A percentile compares a stretch with the other conserved stretches of the same genome.
These are phyloP conservation scores for Parazoanthus atlanticus DNA, from an alignment of 92 coral and sea anemone genomes.

Conservation along the genomic window DNA sequence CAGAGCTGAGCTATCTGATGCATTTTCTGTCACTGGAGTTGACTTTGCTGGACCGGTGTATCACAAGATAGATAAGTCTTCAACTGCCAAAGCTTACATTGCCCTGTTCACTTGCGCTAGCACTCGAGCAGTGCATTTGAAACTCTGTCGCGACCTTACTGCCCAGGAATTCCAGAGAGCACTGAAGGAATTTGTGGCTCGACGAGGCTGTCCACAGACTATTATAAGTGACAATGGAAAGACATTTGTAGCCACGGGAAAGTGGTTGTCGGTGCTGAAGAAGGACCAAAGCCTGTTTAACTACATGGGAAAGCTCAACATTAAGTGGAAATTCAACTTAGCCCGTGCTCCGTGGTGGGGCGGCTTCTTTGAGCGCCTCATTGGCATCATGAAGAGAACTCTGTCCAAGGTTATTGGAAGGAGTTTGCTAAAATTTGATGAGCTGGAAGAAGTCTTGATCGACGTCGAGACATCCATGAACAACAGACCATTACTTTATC, in stretches of 20 bases:
- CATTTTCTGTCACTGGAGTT: constrained; percentile 60
- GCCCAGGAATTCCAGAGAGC: constrained; percentile 56
- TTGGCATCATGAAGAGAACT: constrained; percentile 48
- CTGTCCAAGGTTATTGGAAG: constrained; percentile 43
- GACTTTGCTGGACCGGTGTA: constrained; percentile 64
- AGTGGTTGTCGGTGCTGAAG: constrained; percentile 50
- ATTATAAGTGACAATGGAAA: constrained; percentile 65
- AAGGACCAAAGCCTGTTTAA: constrained; percentile 37
- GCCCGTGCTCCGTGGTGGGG: constrained; percentile 69
- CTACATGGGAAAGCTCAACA: constrained; percentile 24
- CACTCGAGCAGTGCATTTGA: constrained; percentile 57
- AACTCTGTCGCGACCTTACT: constrained; percentile 45
- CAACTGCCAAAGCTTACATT: constrained; percentile 54
- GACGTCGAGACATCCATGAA: constrained; percentile 65
- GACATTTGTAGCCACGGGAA: constrained; percentile 57
- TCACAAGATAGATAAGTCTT: constrained; percentile 24
- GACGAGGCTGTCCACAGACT: constrained; percentile 44
- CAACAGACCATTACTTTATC: constrained; percentile 70
- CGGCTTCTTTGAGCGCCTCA: constrained; percentile 53
- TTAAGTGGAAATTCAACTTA: constrained; percentile 56
- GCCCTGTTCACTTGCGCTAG: constrained; percentile 59
- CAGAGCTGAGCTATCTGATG: constrained; percentile 32
- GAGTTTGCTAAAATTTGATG: constrained; percentile 19
- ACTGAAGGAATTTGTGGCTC: constrained; percentile 58
- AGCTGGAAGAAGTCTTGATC: constrained; percentile 56